Conservation (phyloP, 2,888 invertebrate genomes). For the Periphyllus acericola region DNA sequence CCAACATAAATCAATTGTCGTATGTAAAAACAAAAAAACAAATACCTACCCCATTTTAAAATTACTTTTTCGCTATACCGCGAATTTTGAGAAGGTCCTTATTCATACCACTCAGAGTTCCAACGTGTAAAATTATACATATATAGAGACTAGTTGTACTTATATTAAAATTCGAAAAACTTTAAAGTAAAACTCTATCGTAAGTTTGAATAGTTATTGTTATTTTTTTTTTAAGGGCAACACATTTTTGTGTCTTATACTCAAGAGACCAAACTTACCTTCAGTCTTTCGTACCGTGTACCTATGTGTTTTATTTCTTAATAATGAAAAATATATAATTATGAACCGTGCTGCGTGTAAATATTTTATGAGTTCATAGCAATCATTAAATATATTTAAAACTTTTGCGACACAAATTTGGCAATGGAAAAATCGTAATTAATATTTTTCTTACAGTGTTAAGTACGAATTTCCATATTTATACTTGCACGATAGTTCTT, state of each 20-base stretch:
- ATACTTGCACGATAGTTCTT: too few relatives aligned
- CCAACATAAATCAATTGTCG: background rate
- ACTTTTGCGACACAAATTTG: too few relatives aligned
- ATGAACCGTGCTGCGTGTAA: too few relatives aligned
- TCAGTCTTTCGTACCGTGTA: background rate
- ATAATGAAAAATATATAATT: too few relatives aligned
- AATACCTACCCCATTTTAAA: background rate
- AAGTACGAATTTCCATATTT: too few relatives aligned
- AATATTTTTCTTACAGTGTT: too few relatives aligned
- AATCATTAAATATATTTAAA: too few relatives aligned
- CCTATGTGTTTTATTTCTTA: background rate
- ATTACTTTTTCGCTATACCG: background rate
- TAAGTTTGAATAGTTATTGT: background rate
- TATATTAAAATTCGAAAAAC: background rate
- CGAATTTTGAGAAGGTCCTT: background rate
- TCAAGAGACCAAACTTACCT: too few relatives aligned
- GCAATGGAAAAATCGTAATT: too few relatives aligned
- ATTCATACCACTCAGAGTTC: background rate
- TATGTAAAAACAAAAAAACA: background rate
- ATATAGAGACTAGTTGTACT: background rate
- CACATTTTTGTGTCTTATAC: too few relatives aligned
- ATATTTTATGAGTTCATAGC: too few relatives aligned
- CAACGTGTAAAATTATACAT: conserved; percentile 17
- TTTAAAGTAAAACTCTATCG: background rate
- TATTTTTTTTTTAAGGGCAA: too few relatives aligned